Base-by-base conservation (phyloP, 2,113 vertebrate genomes). In the Elanus axillaris region DNA sequence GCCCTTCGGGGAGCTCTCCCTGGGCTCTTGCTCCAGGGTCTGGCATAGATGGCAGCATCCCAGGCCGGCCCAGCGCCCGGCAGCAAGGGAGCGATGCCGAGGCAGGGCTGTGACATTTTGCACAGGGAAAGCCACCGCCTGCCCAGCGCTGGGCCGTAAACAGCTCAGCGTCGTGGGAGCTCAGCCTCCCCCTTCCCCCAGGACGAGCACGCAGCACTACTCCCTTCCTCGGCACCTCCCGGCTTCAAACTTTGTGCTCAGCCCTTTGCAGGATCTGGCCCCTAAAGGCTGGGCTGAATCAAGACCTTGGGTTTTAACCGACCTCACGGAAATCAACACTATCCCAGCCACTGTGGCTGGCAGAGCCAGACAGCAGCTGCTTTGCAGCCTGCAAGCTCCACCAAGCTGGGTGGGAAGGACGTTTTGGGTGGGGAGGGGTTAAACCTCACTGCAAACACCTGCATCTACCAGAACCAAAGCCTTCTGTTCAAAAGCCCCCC, bases 371-470 rank as follows among this genome's bases (percentile, higher is more conserved):
- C 78, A 56, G 90, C 47, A 14, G 82, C 95, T 26, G 94, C 86
- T 83, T 15, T 62, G 94, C 91, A 93, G 94, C 76, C 85, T 86
- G 66, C 50, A 48, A 83, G 89, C 92, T 96, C 60, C 85, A 40
- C 36, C 2, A 15, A 60, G 86, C 89, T 18, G 85, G 56, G 36
- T 66, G 86, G 90, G 72, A 96, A 94, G 95, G 96, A 94, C 85
- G 5, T 74, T 86, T 83, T 71, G 91, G 87, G 67, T 69, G 72
- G 47, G 90, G 59, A 93, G 73, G 93, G 96, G 97, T 96, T 95
- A 97, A 96, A 80, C 75, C 79, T 69, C 64, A 3, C 94, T 86
- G 95, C 96, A 95, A 94, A 88, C 88, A 94, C 95, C 93, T 96
- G 90, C 94, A 94, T 50, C 76, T 75, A 53, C 20, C 86, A 53